Conservation (phyloP, 1,140 invertebrate species). For the Charaxes varanes region DNA sequence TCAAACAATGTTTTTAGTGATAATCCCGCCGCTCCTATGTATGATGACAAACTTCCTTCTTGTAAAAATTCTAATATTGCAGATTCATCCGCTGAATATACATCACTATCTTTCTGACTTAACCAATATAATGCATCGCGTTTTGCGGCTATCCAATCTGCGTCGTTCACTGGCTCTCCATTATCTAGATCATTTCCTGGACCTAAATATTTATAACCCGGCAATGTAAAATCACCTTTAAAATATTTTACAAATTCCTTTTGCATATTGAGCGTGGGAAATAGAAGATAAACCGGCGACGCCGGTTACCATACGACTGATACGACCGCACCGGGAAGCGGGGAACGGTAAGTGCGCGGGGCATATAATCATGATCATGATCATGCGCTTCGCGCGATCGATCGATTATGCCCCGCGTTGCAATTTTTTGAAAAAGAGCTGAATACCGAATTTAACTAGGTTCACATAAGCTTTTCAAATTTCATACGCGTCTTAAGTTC, state of each 20-base stretch:
- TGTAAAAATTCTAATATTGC: not conserved
- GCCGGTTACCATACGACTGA: not conserved
- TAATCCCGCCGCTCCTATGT: not conserved
- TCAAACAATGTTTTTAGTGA: slow-evolving; percentile 2
- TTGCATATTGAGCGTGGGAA: not conserved
- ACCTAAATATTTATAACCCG: slow-evolving; percentile 1
- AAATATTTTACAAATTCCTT: slow-evolving; percentile 1
- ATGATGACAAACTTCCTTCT: not conserved
- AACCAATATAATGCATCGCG: slow-evolving; percentile 1
- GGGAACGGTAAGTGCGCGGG: not conserved
- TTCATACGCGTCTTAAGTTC: too few species aligned
- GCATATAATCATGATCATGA: too few species aligned
- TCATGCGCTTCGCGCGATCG: too few species aligned
- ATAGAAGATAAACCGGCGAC: not conserved
- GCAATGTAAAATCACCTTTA: slow-evolving; percentile 3
- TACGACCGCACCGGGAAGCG: not conserved
- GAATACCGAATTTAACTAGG: too few species aligned
- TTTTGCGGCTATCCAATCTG: slow-evolving; percentile 2
- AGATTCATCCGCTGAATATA: not conserved
- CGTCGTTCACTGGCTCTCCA: not conserved
- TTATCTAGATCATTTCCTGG: not conserved
- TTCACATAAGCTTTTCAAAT: too few species aligned
- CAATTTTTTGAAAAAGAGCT: too few species aligned
- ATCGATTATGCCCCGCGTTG: too few species aligned
- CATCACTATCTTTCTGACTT: not conserved